Evolutionary conservation across 23 tunicate species (phyloP).

Genomic region (Trididemnum clinides): DNA sequence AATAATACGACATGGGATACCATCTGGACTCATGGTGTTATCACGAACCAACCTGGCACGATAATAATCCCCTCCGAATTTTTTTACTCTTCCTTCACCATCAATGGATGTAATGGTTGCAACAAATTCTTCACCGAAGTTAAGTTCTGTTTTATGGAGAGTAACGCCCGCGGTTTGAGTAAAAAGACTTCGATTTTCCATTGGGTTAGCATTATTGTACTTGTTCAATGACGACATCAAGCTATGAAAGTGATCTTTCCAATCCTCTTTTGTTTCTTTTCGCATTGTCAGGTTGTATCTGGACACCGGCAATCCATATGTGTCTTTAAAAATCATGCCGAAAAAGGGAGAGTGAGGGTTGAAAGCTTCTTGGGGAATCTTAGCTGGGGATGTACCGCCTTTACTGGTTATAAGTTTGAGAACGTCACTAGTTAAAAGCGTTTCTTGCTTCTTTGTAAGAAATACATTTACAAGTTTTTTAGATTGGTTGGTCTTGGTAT

Average conservation of each 20-base stretch:
- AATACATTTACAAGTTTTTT: too few species aligned
- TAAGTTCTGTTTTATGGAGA: not conserved
- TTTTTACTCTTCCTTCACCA: not conserved
- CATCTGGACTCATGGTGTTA: conserved; percentile 7
- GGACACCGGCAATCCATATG: not conserved
- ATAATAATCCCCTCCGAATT: conserved; percentile 59
- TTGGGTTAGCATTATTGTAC: not conserved
- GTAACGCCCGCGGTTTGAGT: not conserved
- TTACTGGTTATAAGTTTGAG: too few species aligned
- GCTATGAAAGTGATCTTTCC: not conserved
- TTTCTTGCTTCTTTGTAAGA: too few species aligned
- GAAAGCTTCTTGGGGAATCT: too few species aligned
- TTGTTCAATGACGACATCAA: not conserved
- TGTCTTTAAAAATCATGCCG: not conserved
- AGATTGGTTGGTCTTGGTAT: too few species aligned
- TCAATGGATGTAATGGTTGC: conserved; percentile 34
- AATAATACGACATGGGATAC: conserved; percentile 25
- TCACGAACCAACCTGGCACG: conserved; percentile 14
- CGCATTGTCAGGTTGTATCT: too few species aligned
- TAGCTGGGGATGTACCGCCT: too few species aligned
- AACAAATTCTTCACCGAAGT: conserved; percentile 22
- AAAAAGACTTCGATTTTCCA: not conserved
- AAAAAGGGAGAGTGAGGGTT: conserved; percentile 21
- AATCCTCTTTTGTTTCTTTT: not conserved
- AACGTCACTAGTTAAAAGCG: too few species aligned